Evolutionary conservation across 2,888 invertebrate genomes (phyloP), one percentile per base, ranked within the genome.

Genomic region (Eubasilissa splendida): DNA sequence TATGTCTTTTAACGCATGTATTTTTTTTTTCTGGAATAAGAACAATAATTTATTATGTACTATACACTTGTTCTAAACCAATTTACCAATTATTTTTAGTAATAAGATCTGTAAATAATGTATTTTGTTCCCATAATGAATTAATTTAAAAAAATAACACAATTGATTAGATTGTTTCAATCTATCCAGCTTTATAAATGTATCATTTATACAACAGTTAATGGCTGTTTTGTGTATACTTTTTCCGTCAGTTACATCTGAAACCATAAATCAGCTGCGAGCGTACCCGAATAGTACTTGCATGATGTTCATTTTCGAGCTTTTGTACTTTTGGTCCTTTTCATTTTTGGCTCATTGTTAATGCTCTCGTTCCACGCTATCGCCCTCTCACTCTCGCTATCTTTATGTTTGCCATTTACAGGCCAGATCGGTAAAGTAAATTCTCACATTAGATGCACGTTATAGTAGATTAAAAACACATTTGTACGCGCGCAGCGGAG

Each of bases 361-460:
- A 70, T 58, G 68, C n/a, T 76, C 71, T 71, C 71, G 42, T 54
- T 70, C 11, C 73, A 68, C 73, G 80, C 70, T 74, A 76, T 54
- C 66, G 66, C 66, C 56, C 31, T 65, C 66, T 58, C 77, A 10
- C 58, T 77, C 68, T 31, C 77, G 79, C 80, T 83, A 83, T 83
- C 83, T 83, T 83, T 81, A 83, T 83, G 80, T 76, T 80, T 70
- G 76, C 80, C 73, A 79, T 83, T 83, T 79, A 83, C 76, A 77
- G 79, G 74, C 81, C 73, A 80, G 81, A 83, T 81, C 81, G 75
- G 77, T 73, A 76, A 70, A 79, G 77, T 83, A 82, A 83, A 83
- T 83, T 83, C 80, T 76, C 83, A 83, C 83, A 83, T 83, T 82
- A 83, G 77, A 82, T 73, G 83, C 82, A 83, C 82, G 83, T 80